These are phyloP conservation scores for Drosophila punjabiensis DNA, from an alignment of 1,140 invertebrate genomes.

Conservation along the genomic window DNA sequence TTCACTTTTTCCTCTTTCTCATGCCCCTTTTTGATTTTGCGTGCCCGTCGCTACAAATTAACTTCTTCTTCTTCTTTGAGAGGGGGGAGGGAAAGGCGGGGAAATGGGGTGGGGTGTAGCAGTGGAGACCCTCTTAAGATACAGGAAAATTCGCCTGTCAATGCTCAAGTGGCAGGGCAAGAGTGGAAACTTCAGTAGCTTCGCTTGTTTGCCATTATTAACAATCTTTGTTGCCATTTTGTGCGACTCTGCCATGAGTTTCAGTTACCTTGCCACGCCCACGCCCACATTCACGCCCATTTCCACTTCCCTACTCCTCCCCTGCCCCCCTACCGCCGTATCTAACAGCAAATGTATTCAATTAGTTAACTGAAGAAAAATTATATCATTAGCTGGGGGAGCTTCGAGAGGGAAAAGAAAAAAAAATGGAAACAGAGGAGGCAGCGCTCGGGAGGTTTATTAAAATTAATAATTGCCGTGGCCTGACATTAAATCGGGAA, in stretches of 20 bases:
- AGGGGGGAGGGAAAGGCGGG: neutral
- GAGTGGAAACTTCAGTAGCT: slow-evolving; percentile 63
- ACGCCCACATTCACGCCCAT: slow-evolving; percentile 3
- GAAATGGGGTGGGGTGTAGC: neutral
- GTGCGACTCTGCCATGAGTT: slow-evolving; percentile 62
- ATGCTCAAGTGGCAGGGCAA: slow-evolving; percentile 55
- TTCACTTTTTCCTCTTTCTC: neutral
- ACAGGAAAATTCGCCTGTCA: slow-evolving; percentile 55
- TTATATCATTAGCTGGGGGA: slow-evolving; percentile 75
- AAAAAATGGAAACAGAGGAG: neutral
- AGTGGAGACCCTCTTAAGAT: slow-evolving; percentile 26
- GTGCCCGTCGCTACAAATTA: slow-evolving; percentile 67
- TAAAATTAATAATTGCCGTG: slow-evolving; percentile 80
- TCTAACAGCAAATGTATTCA: slow-evolving; percentile 74
- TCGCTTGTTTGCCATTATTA: slow-evolving; percentile 82
- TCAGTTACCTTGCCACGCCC: slow-evolving; percentile 13
- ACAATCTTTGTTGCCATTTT: slow-evolving; percentile 81
- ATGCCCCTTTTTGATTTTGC: slow-evolving; percentile 37
- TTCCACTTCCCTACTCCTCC: neutral
- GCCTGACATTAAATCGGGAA: slow-evolving; percentile 44
- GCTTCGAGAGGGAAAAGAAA: neutral
- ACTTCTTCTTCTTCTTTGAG: slow-evolving; percentile 48
- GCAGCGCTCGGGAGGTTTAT: slow-evolving; percentile 57
- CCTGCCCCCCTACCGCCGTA: neutral
- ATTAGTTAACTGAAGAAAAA: slow-evolving; percentile 83